These are phyloP conservation scores for Tokudaia tokunoshimensis DNA, from an alignment of 2,797 vertebrate genomes.

Conservation along the genomic window DNA sequence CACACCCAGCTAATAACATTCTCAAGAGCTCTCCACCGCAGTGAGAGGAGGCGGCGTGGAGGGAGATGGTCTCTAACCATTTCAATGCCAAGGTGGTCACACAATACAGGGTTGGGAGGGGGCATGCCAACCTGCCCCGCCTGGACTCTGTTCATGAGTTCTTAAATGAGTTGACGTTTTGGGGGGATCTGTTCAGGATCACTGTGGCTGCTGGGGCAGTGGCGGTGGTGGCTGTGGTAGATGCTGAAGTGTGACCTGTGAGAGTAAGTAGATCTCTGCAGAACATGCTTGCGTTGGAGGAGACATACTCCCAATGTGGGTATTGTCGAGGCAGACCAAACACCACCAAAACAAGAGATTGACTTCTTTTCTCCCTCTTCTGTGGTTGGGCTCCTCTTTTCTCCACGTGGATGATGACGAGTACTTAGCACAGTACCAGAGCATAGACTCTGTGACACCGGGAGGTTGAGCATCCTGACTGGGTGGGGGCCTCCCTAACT, in stretches of 20 bases:
- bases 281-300: background rate
- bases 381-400: background rate
- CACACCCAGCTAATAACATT: constrained; percentile 99
- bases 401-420: fast-evolving
- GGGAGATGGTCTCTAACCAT: constrained; percentile 95
- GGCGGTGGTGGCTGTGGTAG: fast-evolving
- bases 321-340: background rate
- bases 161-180: constrained; percentile 93
- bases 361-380: background rate
- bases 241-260: background rate
- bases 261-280: background rate
- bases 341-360: background rate
- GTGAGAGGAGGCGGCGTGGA: constrained; percentile 96
- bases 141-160: constrained; percentile 95
- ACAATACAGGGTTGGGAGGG: constrained; percentile 90
- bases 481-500: background rate
- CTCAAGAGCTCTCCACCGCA: constrained; percentile 99
- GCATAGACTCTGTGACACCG: fast-evolving
- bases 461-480: background rate
- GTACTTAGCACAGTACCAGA: fast-evolving
- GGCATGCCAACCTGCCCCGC: constrained; percentile 92
- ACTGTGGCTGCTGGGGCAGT: constrained; percentile 57
- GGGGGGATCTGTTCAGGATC: constrained; percentile 87
- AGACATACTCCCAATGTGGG: background rate
- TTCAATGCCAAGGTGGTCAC: constrained; percentile 93